These are phyloP conservation scores for Drosophila subquinaria DNA, from an alignment of 2,888 invertebrate species.

Conservation along the genomic window DNA sequence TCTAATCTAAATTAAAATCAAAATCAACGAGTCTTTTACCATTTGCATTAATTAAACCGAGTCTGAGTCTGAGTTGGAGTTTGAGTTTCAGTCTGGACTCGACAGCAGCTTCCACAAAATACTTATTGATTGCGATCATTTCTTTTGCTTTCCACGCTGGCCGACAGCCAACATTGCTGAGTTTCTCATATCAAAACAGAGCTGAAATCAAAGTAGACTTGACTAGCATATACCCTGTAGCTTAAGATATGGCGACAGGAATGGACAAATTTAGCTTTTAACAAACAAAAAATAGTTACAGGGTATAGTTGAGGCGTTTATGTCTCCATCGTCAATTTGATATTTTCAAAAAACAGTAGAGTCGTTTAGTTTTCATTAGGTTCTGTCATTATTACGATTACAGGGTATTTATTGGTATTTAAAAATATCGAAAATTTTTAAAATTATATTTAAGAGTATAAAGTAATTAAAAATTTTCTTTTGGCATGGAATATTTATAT, in stretches of 20 bases:
- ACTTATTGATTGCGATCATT: slow-evolving; percentile 72
- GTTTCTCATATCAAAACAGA: slow-evolving; percentile 38
- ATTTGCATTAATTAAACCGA: slow-evolving; percentile 79
- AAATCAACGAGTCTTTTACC: slow-evolving; percentile 68
- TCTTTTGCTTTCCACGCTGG: slow-evolving; percentile 39
- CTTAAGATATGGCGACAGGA: background rate
- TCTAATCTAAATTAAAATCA: slow-evolving; percentile 74
- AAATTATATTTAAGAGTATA: too few species aligned
- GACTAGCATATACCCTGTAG: slow-evolving; percentile 13
- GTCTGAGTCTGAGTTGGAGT: background rate
- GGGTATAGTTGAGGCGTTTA: too few species aligned
- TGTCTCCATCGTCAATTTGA: too few species aligned
- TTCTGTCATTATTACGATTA: too few species aligned
- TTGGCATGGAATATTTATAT: too few species aligned
- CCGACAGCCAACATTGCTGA: slow-evolving; percentile 37
- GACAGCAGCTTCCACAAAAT: slow-evolving; percentile 23
- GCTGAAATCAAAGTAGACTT: background rate
- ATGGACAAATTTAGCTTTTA: too few species aligned
- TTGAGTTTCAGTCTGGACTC: slow-evolving; percentile 13
- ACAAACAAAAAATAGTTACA: too few species aligned
- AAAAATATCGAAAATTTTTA: too few species aligned
- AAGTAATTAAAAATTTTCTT: too few species aligned
- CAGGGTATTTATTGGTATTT: too few species aligned
- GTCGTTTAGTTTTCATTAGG: too few species aligned
- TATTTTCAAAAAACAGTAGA: too few species aligned